phyloP scores from a whole-genome alignment of 2,888 invertebrate genomes.

The Prosopocoilus inquinatus region DNA sequence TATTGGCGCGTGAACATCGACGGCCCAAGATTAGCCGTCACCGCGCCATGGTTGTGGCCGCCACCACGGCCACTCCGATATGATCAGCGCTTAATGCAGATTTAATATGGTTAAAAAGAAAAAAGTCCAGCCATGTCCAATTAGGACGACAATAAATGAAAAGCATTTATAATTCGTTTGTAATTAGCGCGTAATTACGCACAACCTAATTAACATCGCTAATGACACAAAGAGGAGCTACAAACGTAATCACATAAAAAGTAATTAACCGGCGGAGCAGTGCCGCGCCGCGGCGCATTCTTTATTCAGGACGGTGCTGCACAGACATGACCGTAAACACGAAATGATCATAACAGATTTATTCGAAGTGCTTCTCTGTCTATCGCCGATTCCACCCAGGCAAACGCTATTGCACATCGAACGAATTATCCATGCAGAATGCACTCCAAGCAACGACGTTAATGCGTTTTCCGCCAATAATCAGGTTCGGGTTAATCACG shows the following conservation, averaged over 20 bases:
- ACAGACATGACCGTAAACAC: background rate
- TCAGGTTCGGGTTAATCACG: slow-evolving; percentile 42
- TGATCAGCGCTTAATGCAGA: no score
- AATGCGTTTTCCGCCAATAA: slow-evolving; percentile 42
- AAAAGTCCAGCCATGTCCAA: slow-evolving; percentile 1
- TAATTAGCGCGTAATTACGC: slow-evolving; percentile 11
- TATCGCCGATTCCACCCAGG: slow-evolving; percentile 8
- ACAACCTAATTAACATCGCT: slow-evolving; percentile 8
- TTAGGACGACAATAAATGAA: slow-evolving; percentile 12
- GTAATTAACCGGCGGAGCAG: background rate
- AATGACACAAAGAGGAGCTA: slow-evolving; percentile 10
- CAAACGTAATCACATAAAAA: slow-evolving; percentile 11
- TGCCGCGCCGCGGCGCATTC: background rate
- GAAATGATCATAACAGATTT: background rate
- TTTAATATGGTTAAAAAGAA: no score
- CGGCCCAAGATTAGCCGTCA: no score
- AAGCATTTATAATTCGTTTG: slow-evolving; percentile 11
- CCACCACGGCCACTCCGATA: no score
- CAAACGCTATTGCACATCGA: slow-evolving; percentile 15
- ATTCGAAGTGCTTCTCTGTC: slow-evolving; percentile 1
- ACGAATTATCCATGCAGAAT: slow-evolving; percentile 39
- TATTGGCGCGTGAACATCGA: no score
- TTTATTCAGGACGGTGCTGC: background rate
- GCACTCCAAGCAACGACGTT: slow-evolving; percentile 42
- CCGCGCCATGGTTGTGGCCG: no score